A percentile compares a stretch with the other conserved stretches of the same genome.
Evolutionary conservation across 2,888 invertebrate genomes (phyloP).

Genomic region (Synanthedon formicaeformis): DNA sequence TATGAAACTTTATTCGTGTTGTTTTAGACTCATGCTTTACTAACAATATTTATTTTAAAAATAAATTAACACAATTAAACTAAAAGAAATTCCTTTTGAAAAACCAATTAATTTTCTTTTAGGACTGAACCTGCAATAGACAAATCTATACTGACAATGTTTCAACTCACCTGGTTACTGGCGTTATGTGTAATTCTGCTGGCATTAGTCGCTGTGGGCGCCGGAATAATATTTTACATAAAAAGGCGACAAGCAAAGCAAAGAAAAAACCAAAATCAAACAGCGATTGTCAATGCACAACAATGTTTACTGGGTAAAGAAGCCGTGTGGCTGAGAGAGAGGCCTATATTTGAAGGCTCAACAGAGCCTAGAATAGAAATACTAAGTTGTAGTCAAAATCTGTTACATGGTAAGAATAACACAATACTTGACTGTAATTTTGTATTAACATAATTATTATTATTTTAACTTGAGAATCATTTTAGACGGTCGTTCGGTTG

Average conservation of each 20-base stretch:
- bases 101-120: slow-evolving; percentile 2
- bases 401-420: slow-evolving; percentile 38
- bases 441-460: background rate
- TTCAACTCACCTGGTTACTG: slow-evolving; percentile 64
- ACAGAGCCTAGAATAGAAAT: slow-evolving; percentile 61
- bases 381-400: slow-evolving; percentile 56
- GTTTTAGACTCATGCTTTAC: too few species aligned
- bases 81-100: too few species aligned
- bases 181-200: slow-evolving; percentile 52
- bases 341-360: slow-evolving; percentile 54
- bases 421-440: background rate
- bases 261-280: slow-evolving; percentile 52
- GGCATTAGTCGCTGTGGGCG: slow-evolving; percentile 45
- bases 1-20: too few species aligned
- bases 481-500: slow-evolving; percentile 50
- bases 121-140: slow-evolving; percentile 64
- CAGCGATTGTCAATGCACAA: slow-evolving; percentile 53
- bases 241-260: slow-evolving; percentile 49
- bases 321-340: slow-evolving; percentile 59
- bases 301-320: slow-evolving; percentile 61
- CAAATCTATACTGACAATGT: slow-evolving; percentile 58
- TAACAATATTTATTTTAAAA: too few species aligned
- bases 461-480: background rate
- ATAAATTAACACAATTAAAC: too few species aligned
- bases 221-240: slow-evolving; percentile 49